Base-by-base conservation (phyloP, 2,113 vertebrate species). In the Propithecus coquereli region DNA sequence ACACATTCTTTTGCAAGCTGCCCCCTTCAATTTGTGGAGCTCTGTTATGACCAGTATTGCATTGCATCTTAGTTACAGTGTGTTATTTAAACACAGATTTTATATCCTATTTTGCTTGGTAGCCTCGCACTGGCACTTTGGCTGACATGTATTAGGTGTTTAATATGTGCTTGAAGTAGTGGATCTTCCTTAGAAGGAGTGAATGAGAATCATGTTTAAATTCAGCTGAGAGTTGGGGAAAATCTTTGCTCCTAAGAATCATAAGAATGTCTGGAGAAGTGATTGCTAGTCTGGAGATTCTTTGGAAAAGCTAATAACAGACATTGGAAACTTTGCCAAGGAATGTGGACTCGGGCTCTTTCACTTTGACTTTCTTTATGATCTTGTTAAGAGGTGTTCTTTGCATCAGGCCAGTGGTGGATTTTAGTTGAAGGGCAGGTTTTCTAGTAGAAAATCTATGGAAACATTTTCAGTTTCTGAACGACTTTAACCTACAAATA, bases 261-360 rank as follows among this genome's bases (percentile, higher is more conserved):
- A 47, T 54, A 95, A 47, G 52, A 71, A 70, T 95, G 96, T 79
- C 82, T 83, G 70, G 83, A 91, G 74, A 89, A 86, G 37, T 45
- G 83, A 57, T 40, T 68, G 27, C 32, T 92, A 16, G 61, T 68
- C 93, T 86, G 80, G 54, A 80, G 87, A 87, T 73, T 90, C 59
- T 70, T 90, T 71, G 76, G 65, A 92, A 92, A 95, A 74, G 30
- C 80, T n/a, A 59, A 43, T 79, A 81, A 52, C 45, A 85, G 91
- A 89, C 66, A 20, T 3, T 47, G 68, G 87, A 87, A 91, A 20
- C 32, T 80, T 92, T 45, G 83, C 87, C 87, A 79, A 74, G 27
- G 80, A 94, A 76, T 87, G 63, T 94, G 74, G 50, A 57, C n/a
- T 30, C 34, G 59, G 32, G 8, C 11, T 54, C 70, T 81, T 90